Evolutionary conservation across 1,140 invertebrate genomes (phyloP), one percentile per base, ranked within the genome.

Genomic region (Caenorhabditis remanei): DNA sequence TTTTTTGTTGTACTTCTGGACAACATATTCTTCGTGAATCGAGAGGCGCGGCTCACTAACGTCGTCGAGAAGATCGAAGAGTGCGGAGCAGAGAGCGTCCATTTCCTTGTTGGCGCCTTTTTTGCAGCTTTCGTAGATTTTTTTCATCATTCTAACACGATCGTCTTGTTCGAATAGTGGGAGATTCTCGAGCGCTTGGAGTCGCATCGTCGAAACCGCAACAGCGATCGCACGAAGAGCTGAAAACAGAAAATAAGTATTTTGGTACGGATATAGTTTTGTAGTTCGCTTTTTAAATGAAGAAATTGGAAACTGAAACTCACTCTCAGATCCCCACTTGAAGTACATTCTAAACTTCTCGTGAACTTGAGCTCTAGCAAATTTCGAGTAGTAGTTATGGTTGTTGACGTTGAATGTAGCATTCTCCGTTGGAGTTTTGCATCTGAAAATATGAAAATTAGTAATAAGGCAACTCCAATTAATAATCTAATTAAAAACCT

Each of bases 1-100:
- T n/a, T 58, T 58, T 1, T 71, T 71, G 13, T 46, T 48, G 24
- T 79, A 79, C 21, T 79, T 79, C 11, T 40, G n/a, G 9, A 40
- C 71, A 79, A 79, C 71, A 24, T 79, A 79, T 50, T 79, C 71
- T 24, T 79, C 71, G 24, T 79, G 71, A 79, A 50, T 24, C 21
- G 71, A 79, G 0, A 79, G 46, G 4, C 13, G 13, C 21, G n/a
- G 50, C 2, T 79, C 71, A 9, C 53, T 24, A 9, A 79, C 43
- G n/a, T 79, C 46, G 11, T 79, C 46, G 14, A 79, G n/a, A 0
- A 79, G 71, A 24, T 79, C 43, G n/a, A 79, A 79, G 5, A 79
- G 71, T 0, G 71, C 43, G n/a, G 46, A 79, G 71, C 71, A 79
- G 1, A 79, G 46, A 21, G 71, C 46, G 41, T 79, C 71, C 43